Evolutionary conservation across 2,888 invertebrate species (phyloP), one percentile per base, ranked within the genome.

Genomic region (Coenonympha arcania): DNA sequence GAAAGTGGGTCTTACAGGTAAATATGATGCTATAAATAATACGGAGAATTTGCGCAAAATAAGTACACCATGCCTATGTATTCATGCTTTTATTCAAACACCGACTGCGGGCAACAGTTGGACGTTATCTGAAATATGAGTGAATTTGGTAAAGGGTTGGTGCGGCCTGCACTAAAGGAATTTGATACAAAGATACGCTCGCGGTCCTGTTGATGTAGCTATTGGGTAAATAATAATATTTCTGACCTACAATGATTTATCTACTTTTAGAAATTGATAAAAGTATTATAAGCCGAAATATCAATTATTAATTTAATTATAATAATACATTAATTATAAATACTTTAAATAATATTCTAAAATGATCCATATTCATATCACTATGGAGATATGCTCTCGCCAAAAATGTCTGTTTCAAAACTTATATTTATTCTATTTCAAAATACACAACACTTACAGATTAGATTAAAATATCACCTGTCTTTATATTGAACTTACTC

Each of bases 131-230:
- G 72, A 79, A 79, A 79, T 81, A 81, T 78, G 79, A 79, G 77
- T 71, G 72, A 74, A 75, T 75, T 69, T 62, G 69, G 64, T 68
- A 64, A 73, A 67, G 72, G 70, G 57, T 62, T 77, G 78, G 79
- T 83, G 81, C 72, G 79, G 77, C 74, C 66, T 71, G 71, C 66
- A 77, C 76, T 78, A 66, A 81, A 82, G 77, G 79, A 81, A 81
- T 82, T 81, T 79, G 74, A 78, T 83, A 81, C 77, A 82, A 78
- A 79, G 76, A 80, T 77, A 69, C 70, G 67, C 69, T 69, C 56
- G 65, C 65, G 61, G 66, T 58, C 62, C 59, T 59, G 63, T 64
- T 69, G 66, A 71, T 65, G 63, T 52, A 59, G 57, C 62, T n/a
- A n/a, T n/a, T n/a, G n/a, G n/a, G n/a, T n/a, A n/a, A n/a, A n/a